Percentiles rank a stretch among this genome's conserved stretches.
These are phyloP conservation scores for Amia ocellicauda DNA, from an alignment of 2,113 vertebrate genomes.

Conservation along the genomic window DNA sequence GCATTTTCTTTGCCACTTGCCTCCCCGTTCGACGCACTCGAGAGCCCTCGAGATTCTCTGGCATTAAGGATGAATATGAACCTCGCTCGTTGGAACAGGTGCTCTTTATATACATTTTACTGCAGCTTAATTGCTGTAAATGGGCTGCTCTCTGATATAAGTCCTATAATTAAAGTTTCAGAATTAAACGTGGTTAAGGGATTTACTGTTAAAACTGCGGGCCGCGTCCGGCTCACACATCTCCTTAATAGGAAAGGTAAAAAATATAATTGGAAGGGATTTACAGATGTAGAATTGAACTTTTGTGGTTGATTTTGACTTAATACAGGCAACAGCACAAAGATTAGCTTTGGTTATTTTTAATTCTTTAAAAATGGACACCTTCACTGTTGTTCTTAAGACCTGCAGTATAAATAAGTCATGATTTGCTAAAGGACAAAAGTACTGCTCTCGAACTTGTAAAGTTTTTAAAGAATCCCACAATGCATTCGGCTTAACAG, in stretches of 20 bases:
- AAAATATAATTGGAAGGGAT: conserved; percentile 26
- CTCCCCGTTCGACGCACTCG: background rate
- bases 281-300: conserved; percentile 3
- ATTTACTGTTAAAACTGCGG: conserved; percentile 13
- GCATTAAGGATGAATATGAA: background rate
- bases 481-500: too few relatives aligned
- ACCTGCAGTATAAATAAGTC: too few relatives aligned
- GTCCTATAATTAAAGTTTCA: conserved; percentile 35
- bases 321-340: too few relatives aligned
- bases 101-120: too few relatives aligned
- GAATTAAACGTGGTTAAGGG: conserved; percentile 17
- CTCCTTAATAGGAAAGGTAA: background rate
- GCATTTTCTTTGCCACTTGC: background rate
- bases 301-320: too few relatives aligned
- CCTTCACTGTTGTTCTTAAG: too few relatives aligned
- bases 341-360: too few relatives aligned
- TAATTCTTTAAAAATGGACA: too few relatives aligned
- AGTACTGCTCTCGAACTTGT: too few relatives aligned
- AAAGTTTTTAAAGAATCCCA: too few relatives aligned
- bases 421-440: too few relatives aligned
- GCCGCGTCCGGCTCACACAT: conserved; percentile 18
- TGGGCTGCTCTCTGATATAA: conserved; percentile 27
- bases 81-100: conserved; percentile 14
- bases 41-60: background rate
- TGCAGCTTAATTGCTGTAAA: conserved; percentile 30